These are phyloP conservation scores for Caradrina clavipalpis DNA, from an alignment of 2,888 invertebrate species.

Conservation along the genomic window DNA sequence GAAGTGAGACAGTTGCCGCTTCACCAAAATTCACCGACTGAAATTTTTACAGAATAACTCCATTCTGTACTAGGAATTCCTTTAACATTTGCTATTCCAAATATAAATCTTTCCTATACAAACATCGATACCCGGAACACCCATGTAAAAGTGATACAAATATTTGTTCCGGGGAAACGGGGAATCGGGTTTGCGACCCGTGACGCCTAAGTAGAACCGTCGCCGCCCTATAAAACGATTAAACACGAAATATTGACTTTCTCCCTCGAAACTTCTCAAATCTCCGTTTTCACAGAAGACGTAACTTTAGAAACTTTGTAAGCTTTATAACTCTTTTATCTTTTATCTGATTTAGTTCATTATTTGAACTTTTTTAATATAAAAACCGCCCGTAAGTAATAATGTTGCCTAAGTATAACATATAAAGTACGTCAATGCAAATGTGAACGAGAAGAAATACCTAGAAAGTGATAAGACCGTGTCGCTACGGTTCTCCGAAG, in stretches of 20 bases:
- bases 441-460: slow-evolving; percentile 23
- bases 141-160: slow-evolving; percentile 26
- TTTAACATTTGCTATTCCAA: not conserved
- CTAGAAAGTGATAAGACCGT: slow-evolving; percentile 41
- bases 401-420: not conserved
- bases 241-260: slow-evolving; percentile 46
- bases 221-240: slow-evolving; percentile 41
- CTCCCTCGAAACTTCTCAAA: slow-evolving; percentile 24
- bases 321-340: slow-evolving; percentile 44
- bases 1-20: no score
- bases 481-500: slow-evolving; percentile 30
- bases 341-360: slow-evolving; percentile 39
- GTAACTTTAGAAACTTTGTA: slow-evolving; percentile 34
- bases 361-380: slow-evolving; percentile 17
- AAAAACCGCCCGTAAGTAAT: slow-evolving; percentile 10
- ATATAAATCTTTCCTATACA: slow-evolving; percentile 22
- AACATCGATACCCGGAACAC: slow-evolving; percentile 11
- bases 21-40: not conserved
- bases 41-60: not conserved
- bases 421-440: slow-evolving; percentile 18
- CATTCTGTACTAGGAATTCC: not conserved
- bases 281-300: slow-evolving; percentile 32
- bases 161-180: slow-evolving; percentile 27
- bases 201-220: slow-evolving; percentile 2
- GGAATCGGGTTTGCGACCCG: slow-evolving; percentile 11